A percentile compares a stretch with the other conserved stretches of the same genome.
Evolutionary conservation across 2,113 vertebrate genomes (phyloP).

Genomic region (Catharus bicknelli): DNA sequence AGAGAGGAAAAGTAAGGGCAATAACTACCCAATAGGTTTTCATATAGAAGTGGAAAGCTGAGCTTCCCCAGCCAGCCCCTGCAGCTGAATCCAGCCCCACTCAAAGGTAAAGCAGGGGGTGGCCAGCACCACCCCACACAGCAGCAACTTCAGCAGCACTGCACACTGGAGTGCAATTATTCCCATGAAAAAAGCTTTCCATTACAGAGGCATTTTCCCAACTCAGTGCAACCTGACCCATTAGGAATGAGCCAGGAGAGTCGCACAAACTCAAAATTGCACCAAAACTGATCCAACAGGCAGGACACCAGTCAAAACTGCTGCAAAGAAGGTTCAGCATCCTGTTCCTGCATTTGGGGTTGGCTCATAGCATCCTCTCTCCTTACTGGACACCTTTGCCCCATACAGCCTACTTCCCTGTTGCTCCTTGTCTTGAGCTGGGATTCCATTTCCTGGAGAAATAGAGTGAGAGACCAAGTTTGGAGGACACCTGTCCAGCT

Average conservation of each 20-base stretch:
- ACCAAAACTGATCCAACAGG: neutral
- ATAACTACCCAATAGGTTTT: neutral
- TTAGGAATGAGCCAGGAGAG: neutral
- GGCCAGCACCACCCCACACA: neutral
- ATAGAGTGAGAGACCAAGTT: neutral
- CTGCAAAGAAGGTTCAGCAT: neutral
- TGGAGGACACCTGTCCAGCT: neutral
- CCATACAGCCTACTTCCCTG: neutral
- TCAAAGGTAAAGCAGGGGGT: neutral
- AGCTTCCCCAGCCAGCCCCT: neutral
- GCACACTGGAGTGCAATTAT: rapidly evolving
- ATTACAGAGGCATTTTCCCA: neutral
- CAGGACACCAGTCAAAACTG: neutral
- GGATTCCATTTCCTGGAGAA: neutral
- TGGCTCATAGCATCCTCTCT: neutral
- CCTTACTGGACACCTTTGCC: neutral
- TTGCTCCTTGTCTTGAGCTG: neutral
- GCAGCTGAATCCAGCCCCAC: neutral
- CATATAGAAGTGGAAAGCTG: neutral
- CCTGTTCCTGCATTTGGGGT: neutral
- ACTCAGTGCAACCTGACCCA: neutral
- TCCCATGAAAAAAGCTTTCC: neutral
- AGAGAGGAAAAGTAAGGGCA: slow-evolving; percentile 13
- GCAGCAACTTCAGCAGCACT: neutral
- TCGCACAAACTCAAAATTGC: rapidly evolving